Evolutionary conservation across 1,140 invertebrate species (phyloP).

Genomic region (Atta cephalotes): DNA sequence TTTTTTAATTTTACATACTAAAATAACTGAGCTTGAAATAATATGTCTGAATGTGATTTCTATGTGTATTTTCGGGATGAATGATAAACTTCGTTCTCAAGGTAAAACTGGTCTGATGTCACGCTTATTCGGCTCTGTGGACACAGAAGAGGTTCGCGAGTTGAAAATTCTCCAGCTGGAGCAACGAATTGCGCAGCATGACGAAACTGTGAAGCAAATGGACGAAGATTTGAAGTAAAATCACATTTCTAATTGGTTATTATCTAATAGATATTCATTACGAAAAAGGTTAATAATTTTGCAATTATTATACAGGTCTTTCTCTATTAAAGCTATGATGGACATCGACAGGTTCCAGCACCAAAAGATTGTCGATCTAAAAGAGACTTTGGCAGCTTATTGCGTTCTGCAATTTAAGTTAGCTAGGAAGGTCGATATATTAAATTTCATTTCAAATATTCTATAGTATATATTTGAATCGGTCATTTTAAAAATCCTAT

Average conservation of each 20-base stretch:
- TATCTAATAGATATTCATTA: background rate
- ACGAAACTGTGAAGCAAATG: conserved; percentile 87
- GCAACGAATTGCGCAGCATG: conserved; percentile 90
- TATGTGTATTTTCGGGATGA: background rate
- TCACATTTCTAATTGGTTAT: background rate
- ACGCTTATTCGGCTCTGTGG: conserved; percentile 91
- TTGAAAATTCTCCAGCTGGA: conserved; percentile 90
- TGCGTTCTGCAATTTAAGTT: conserved; percentile 93
- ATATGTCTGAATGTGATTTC: background rate
- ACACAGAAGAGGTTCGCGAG: conserved; percentile 93
- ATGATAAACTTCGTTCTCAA: conserved; percentile 46
- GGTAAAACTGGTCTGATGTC: conserved; percentile 92
- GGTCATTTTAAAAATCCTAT: no score
- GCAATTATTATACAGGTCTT: conserved; percentile 87
- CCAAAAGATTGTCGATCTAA: conserved; percentile 92
- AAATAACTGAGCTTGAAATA: background rate
- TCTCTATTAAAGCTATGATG: conserved; percentile 90
- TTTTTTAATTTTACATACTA: conserved; percentile 5
- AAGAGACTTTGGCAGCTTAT: conserved; percentile 92
- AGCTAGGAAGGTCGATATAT: conserved; percentile 90
- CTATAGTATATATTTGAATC: no score
- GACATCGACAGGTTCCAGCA: conserved; percentile 93
- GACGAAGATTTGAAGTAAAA: conserved; percentile 89
- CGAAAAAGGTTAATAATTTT: conserved; percentile 10
- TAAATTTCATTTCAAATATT: conserved; percentile 15